A percentile compares a stretch with the other conserved stretches of the same genome.
phyloP scores from a whole-genome alignment of 2,888 invertebrate genomes.

The Choreutis nemorana region DNA sequence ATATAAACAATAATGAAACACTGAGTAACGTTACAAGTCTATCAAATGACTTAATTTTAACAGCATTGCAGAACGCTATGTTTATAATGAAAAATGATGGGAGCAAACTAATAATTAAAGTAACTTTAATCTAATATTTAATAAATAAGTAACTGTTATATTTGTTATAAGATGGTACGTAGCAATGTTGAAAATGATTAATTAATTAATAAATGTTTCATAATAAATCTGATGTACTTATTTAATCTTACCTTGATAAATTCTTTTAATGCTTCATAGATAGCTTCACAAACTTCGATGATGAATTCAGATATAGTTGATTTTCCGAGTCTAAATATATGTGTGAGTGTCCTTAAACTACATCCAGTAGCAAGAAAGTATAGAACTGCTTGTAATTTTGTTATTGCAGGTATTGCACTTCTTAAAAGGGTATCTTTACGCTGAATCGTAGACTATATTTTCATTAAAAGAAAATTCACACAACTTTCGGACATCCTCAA shows the following conservation, averaged over 20 bases:
- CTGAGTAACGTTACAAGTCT: too few relatives aligned
- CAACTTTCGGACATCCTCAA: too few relatives aligned
- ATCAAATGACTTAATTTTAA: too few relatives aligned
- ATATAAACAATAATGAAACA: too few relatives aligned
- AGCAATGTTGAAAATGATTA: background rate
- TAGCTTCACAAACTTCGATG: background rate
- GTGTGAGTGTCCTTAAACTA: constrained; percentile 7
- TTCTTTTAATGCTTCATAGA: background rate
- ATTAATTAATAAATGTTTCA: background rate
- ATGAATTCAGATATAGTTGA: constrained; percentile 1
- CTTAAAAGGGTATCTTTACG: constrained; percentile 7
- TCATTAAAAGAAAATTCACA: constrained; percentile 6
- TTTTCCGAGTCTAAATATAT: background rate
- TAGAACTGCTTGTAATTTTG: constrained; percentile 8
- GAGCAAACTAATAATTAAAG: too few relatives aligned
- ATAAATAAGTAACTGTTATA: too few relatives aligned
- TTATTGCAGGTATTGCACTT: constrained; percentile 6
- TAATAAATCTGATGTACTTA: background rate
- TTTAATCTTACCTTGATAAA: constrained; percentile 1
- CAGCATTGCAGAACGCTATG: too few relatives aligned
- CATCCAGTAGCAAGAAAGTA: constrained; percentile 9
- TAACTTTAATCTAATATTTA: too few relatives aligned
- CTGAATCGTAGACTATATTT: constrained; percentile 4
- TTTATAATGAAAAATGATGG: too few relatives aligned
- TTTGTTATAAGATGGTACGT: background rate